Percentiles rank a stretch among this genome's conserved stretches.
Conservation (phyloP, 2,888 invertebrate species). For the Julus scanicus region DNA sequence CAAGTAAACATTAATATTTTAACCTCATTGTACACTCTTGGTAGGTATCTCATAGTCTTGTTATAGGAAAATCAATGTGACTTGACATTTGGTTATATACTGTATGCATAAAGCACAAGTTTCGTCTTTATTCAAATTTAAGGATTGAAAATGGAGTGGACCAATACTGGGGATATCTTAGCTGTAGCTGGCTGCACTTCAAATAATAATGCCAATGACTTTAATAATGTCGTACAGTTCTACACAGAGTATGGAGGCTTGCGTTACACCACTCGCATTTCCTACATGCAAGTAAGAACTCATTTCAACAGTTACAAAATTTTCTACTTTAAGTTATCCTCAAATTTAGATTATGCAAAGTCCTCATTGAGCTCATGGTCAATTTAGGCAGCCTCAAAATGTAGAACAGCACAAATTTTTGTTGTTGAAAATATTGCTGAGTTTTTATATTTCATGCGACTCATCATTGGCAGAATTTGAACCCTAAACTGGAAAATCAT, state of each 20-base stretch:
- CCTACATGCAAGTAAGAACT: conserved; percentile 64
- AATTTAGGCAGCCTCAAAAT: too few species aligned
- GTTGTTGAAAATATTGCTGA: too few species aligned
- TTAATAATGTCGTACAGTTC: conserved; percentile 87
- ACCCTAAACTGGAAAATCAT: too few species aligned
- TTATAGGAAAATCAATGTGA: background rate
- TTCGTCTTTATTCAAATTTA: conserved; percentile 54
- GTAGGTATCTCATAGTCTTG: background rate
- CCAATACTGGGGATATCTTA: conserved; percentile 89
- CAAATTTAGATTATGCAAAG: too few species aligned
- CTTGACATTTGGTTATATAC: background rate
- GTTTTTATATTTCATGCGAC: too few species aligned
- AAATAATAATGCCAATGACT: conserved; percentile 67
- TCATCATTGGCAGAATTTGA: too few species aligned
- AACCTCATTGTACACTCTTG: too few species aligned
- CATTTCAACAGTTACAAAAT: too few species aligned
- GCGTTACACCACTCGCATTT: conserved; percentile 82
- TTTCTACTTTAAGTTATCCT: too few species aligned
- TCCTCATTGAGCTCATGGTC: too few species aligned
- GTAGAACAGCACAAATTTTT: too few species aligned
- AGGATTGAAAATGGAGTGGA: conserved; percentile 87
- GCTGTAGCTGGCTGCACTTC: conserved; percentile 84
- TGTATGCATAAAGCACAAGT: background rate
- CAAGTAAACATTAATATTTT: conserved; percentile 56
- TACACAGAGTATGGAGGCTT: conserved; percentile 87